phyloP scores from a whole-genome alignment of 2,113 vertebrate genomes.

The Zapus hudsonius region DNA sequence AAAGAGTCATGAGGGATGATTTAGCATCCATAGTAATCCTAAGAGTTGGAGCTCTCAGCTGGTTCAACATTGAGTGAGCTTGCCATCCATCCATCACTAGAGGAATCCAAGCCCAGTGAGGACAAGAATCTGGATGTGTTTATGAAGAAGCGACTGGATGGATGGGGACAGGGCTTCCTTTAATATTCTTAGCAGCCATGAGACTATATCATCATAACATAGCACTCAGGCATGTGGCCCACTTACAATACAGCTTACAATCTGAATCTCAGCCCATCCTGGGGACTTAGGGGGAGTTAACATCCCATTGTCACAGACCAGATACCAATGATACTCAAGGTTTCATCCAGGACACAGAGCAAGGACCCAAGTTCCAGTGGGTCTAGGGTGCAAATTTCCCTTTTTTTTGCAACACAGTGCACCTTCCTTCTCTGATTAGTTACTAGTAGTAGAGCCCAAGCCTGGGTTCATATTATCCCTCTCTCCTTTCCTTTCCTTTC shows the following conservation, averaged over 20 bases:
- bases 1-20: not conserved
- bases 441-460: not conserved
- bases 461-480: not conserved
- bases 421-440: not conserved
- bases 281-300: not conserved
- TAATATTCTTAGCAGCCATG: not conserved
- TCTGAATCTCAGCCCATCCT: not conserved
- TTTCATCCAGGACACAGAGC: not conserved
- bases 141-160: not conserved
- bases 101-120: not conserved
- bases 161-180: not conserved
- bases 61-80: not conserved
- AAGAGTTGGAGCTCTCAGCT: not conserved
- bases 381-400: not conserved
- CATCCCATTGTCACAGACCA: not conserved
- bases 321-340: not conserved
- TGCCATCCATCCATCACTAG: not conserved
- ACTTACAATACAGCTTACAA: not conserved
- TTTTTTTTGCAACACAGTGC: fast-evolving
- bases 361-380: fast-evolving
- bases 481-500: no score
- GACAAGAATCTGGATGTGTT: not conserved
- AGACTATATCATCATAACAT: not conserved
- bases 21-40: not conserved
- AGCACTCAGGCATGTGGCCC: not conserved